Evolutionary conservation across 2,888 invertebrate genomes (phyloP), one percentile per base, ranked within the genome.

Genomic region (Agrenia bidenticulata): DNA sequence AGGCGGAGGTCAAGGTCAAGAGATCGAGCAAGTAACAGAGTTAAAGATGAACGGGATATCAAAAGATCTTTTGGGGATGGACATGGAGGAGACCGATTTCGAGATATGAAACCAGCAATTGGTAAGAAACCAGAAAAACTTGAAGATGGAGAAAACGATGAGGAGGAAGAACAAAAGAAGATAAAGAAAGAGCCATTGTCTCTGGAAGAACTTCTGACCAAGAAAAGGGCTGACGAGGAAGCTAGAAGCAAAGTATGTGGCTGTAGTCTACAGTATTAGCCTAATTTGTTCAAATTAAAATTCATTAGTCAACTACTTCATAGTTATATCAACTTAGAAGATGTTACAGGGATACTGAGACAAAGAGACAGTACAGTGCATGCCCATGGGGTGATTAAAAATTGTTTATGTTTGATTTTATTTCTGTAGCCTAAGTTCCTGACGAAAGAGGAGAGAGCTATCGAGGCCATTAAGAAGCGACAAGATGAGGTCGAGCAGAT

Each of bases 201-300:
- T 4, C 82, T 99, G 63, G 99, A 99, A 80, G 97, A 99, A 79
- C 80, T 99, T 45, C 82, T 99, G 55, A 90, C 93, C 0, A 96
- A 95, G 81, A 96, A 96, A 79, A 96, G 98, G 78, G 93, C 93
- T 0, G 96, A 96, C 79, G 95, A 97, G 80, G 92, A 90, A 77
- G 94, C 92, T 1, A 85, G 92, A 59, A 92, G 94, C 76, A 98
- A 97, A 80, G 87, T 86, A 79, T 64, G 53, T 50, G 21, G 26
- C 15, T 39, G 39, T 39, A 11, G 9, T 11, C 9, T 39, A 39
- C 9, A 11, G 15, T 11, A 39, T 39, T 39, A 39, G 39, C n/a
- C n/a, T n/a, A n/a, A n/a, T n/a, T n/a, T n/a, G n/a, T n/a, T n/a
- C n/a, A n/a, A n/a, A 45, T 45, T 45, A 45, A 17, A 17, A 9